These are phyloP conservation scores for Orthosia gracilis DNA, from an alignment of 2,888 invertebrate genomes.

Conservation along the genomic window DNA sequence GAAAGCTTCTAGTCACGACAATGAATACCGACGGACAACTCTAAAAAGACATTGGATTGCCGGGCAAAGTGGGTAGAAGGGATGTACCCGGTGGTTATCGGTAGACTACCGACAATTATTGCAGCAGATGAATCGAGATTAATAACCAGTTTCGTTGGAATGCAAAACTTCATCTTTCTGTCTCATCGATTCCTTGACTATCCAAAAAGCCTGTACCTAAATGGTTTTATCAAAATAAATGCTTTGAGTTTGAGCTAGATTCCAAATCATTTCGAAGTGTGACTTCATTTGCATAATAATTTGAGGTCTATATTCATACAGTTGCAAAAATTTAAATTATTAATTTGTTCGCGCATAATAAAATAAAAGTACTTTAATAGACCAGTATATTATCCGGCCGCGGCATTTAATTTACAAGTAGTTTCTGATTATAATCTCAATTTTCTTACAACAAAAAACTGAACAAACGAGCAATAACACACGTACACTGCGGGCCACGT, in stretches of 20 bases:
- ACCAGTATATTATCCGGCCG: conserved; percentile 20
- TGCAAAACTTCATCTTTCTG: neutral
- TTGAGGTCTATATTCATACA: neutral
- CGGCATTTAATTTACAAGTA: conserved; percentile 45
- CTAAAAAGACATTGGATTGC: conserved; percentile 21
- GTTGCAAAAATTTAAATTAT: conserved; percentile 10
- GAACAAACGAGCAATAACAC: conserved; percentile 41
- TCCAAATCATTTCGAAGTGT: neutral
- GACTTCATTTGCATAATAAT: neutral
- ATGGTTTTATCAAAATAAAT: too few relatives aligned
- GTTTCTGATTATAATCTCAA: conserved; percentile 37
- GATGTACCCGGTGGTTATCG: neutral
- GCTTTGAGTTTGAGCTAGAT: neutral
- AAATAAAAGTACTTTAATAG: neutral
- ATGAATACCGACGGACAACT: neutral
- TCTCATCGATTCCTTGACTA: too few relatives aligned
- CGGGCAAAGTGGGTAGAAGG: neutral
- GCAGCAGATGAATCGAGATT: neutral
- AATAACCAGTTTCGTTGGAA: neutral
- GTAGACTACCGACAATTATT: neutral
- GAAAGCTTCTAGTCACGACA: conserved; percentile 44
- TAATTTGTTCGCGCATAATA: conserved; percentile 4
- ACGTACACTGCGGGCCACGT: conserved; percentile 48
- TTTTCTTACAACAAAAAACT: conserved; percentile 33
- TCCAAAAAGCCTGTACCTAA: too few relatives aligned